Evolutionary conservation across 2,113 vertebrate genomes (phyloP).

Genomic region (Collichthys lucidus): DNA sequence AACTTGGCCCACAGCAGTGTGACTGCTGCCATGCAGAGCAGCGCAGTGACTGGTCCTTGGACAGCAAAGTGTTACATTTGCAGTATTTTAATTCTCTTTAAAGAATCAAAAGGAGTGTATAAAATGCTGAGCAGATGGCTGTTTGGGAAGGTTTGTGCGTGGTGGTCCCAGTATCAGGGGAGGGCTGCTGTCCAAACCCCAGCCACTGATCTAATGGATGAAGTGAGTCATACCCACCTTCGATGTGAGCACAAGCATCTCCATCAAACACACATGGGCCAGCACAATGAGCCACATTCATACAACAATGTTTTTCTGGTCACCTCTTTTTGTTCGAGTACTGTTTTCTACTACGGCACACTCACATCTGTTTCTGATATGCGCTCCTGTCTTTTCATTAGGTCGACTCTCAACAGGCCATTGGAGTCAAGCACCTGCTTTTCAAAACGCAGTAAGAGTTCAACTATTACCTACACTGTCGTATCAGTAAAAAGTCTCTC

Average conservation of each 20-base stretch:
- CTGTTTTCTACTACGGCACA: conserved; percentile 38
- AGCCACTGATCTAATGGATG: conserved; percentile 80
- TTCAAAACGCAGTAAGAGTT: conserved; percentile 45
- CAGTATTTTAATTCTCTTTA: conserved; percentile 75
- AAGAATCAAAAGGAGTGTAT: conserved; percentile 70
- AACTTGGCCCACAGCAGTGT: conserved; percentile 70
- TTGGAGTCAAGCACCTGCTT: conserved; percentile 72
- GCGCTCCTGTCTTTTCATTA: conserved; percentile 67
- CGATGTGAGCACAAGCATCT: conserved; percentile 67
- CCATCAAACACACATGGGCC: conserved; percentile 72
- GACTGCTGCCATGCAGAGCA: conserved; percentile 69
- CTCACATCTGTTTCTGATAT: conserved; percentile 71
- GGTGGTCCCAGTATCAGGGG: conserved; percentile 75
- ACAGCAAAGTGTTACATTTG: conserved; percentile 80
- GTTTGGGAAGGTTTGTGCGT: conserved; percentile 72
- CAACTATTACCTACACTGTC: conserved; percentile 35
- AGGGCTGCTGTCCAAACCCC: conserved; percentile 81
- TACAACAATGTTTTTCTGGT: conserved; percentile 66
- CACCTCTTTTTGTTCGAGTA: conserved; percentile 51
- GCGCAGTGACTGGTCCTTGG: conserved; percentile 72
- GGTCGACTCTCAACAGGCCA: conserved; percentile 49
- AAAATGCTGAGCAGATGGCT: conserved; percentile 83
- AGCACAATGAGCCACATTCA: conserved; percentile 73
- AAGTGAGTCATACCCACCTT: conserved; percentile 84
- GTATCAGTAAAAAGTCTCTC: conserved; percentile 46